A percentile compares a stretch with the other conserved stretches of the same genome.
phyloP scores from a whole-genome alignment of 2,888 invertebrate genomes.

The Cephus sareptanus region DNA sequence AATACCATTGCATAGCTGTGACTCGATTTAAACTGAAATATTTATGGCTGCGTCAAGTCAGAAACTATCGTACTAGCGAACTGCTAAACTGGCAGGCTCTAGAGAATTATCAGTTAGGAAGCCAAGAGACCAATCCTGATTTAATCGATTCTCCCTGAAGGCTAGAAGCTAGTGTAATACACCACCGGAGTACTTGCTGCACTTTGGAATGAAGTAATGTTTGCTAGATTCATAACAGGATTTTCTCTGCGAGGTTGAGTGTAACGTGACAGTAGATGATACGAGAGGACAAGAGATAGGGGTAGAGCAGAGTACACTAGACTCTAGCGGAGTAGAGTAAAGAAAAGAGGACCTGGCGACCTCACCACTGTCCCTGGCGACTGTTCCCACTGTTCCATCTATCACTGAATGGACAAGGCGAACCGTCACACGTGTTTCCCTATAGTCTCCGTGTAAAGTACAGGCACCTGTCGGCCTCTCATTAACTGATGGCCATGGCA shows the following conservation, averaged over 20 bases:
- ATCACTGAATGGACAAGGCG: conserved; percentile 17
- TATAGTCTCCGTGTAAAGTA: not conserved
- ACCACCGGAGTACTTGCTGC: not conserved
- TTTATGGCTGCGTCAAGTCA: not conserved
- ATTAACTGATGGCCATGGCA: conserved; percentile 20
- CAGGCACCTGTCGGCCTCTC: conserved; percentile 11
- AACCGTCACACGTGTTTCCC: conserved; percentile 8
- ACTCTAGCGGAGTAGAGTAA: not conserved
- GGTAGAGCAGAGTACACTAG: not conserved
- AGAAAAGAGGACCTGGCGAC: not conserved
- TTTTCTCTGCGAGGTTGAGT: not conserved
- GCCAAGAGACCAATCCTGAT: not conserved
- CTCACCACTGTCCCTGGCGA: not conserved
- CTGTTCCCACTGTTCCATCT: conserved; percentile 11
- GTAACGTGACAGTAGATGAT: not conserved
- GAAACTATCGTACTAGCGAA: not conserved
- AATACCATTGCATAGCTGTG: not conserved
- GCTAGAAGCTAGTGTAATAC: not conserved
- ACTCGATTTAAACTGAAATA: not conserved
- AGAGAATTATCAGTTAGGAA: not conserved
- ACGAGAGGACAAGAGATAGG: not conserved
- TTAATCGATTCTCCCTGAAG: not conserved
- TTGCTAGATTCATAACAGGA: not conserved
- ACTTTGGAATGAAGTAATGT: not conserved
- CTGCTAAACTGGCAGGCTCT: not conserved